Evolutionary conservation across 1,140 invertebrate genomes (phyloP).

Genomic region (Drosophila auraria): DNA sequence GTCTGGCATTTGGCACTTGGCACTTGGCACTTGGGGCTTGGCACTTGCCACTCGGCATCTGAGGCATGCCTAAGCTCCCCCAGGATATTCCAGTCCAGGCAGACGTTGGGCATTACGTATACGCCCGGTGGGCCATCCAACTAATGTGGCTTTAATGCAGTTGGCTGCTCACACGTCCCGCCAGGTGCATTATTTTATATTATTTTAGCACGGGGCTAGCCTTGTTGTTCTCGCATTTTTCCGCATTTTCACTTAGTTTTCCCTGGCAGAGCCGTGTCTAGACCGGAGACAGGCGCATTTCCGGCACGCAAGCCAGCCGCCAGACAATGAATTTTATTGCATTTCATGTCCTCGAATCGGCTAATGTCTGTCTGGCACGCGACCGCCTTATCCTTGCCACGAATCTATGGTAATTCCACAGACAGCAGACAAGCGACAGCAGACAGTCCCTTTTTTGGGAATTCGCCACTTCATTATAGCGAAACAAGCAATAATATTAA

Average conservation of each 20-base stretch:
- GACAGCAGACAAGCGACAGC: constrained; percentile 15
- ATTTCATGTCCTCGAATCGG: constrained; percentile 49
- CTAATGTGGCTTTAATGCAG: constrained; percentile 38
- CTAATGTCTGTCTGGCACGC: constrained; percentile 42
- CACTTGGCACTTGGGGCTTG: constrained; percentile 5
- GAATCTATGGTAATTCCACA: constrained; percentile 48
- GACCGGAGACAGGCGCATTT: constrained; percentile 70
- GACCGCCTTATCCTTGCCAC: constrained; percentile 33
- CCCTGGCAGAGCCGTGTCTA: constrained; percentile 49
- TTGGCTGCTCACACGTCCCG: constrained; percentile 33
- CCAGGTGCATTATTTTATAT: constrained; percentile 34
- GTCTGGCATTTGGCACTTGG: constrained; percentile 25
- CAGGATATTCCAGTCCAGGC: constrained; percentile 1
- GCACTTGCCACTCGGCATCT: constrained; percentile 11
- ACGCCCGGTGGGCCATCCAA: constrained; percentile 20
- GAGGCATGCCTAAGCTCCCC: background rate
- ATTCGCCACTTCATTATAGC: constrained; percentile 45
- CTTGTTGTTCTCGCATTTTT: constrained; percentile 14
- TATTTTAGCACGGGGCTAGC: too few relatives aligned
- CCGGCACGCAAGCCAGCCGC: constrained; percentile 63
- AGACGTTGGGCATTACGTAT: constrained; percentile 20
- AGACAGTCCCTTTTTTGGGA: constrained; percentile 6
- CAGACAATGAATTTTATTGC: constrained; percentile 68
- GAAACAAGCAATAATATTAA: constrained; percentile 57
- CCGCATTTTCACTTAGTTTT: constrained; percentile 48